A percentile compares a stretch with the other conserved stretches of the same genome.
These are phyloP conservation scores for Lacerta viridis DNA, from an alignment of 2,797 vertebrate species.

Conservation along the genomic window DNA sequence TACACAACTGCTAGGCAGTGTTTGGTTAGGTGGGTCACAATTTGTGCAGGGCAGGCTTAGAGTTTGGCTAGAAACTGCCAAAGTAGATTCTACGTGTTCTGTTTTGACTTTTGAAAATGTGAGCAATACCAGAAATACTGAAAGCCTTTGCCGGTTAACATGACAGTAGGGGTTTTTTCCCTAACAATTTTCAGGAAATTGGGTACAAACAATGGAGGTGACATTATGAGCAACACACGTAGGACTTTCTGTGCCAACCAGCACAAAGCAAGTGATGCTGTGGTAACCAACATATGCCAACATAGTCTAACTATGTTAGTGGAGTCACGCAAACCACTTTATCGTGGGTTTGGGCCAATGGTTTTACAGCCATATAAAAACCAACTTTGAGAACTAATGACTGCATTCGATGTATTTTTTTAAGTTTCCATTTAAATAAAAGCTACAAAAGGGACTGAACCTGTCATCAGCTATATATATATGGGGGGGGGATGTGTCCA, in stretches of 20 bases:
- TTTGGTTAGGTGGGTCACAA: background rate
- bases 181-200: background rate
- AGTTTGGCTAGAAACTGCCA: background rate
- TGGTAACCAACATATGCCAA: background rate
- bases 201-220: background rate
- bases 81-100: background rate
- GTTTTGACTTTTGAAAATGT: background rate
- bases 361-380: slow-evolving; percentile 38
- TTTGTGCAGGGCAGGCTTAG: background rate
- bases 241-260: no score
- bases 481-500: background rate
- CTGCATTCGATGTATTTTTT: slow-evolving; percentile 19
- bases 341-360: slow-evolving; percentile 14
- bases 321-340: slow-evolving; percentile 5
- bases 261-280: background rate
- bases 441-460: slow-evolving; percentile 15
- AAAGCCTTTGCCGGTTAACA: background rate
- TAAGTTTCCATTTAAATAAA: slow-evolving; percentile 43
- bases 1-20: background rate
- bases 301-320: slow-evolving; percentile 15
- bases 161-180: background rate
- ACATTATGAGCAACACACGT: background rate
- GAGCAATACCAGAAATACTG: background rate
- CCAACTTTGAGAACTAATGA: slow-evolving; percentile 51
- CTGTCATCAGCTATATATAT: background rate